Evolutionary conservation across 2,797 vertebrate species (phyloP).

Genomic region (Labroides dimidiatus): DNA sequence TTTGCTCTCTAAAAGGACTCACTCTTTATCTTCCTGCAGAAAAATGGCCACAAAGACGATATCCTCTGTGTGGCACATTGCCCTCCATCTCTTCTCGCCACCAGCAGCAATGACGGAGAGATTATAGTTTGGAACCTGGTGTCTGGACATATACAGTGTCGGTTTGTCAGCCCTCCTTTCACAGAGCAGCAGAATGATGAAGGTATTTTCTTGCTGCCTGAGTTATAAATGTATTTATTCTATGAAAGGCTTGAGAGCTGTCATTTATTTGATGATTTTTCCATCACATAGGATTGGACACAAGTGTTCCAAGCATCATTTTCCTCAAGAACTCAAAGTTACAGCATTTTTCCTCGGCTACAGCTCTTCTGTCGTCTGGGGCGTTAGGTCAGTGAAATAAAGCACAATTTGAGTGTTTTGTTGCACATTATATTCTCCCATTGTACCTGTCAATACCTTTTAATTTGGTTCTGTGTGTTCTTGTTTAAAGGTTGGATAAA

Average conservation of each 20-base stretch:
- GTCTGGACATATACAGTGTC: constrained; percentile 79
- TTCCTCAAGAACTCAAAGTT: constrained; percentile 74
- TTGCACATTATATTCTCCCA: constrained; percentile 34
- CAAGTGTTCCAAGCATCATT: constrained; percentile 70
- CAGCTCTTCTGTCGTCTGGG: constrained; percentile 77
- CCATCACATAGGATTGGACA: constrained; percentile 60
- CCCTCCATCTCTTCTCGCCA: constrained; percentile 81
- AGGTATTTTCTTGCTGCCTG: constrained; percentile 53
- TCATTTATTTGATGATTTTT: background rate
- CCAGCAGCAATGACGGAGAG: constrained; percentile 83
- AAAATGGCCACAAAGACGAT: constrained; percentile 76
- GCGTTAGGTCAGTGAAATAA: constrained; percentile 68
- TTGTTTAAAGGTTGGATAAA: constrained; percentile 73
- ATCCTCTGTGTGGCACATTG: constrained; percentile 83
- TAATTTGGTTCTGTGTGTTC: constrained; percentile 44
- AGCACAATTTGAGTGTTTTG: constrained; percentile 4
- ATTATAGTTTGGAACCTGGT: constrained; percentile 84
- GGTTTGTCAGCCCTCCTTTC: constrained; percentile 60
- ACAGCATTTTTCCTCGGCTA: constrained; percentile 59
- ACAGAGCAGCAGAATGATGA: constrained; percentile 30
- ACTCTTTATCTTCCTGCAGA: constrained; percentile 59
- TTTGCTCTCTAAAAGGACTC: background rate
- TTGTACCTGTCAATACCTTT: constrained; percentile 6
- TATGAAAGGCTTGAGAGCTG: too few relatives aligned
- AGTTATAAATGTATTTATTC: background rate